Evolutionary conservation across 1,140 invertebrate species (phyloP).

Genomic region (Ephestia elutella): DNA sequence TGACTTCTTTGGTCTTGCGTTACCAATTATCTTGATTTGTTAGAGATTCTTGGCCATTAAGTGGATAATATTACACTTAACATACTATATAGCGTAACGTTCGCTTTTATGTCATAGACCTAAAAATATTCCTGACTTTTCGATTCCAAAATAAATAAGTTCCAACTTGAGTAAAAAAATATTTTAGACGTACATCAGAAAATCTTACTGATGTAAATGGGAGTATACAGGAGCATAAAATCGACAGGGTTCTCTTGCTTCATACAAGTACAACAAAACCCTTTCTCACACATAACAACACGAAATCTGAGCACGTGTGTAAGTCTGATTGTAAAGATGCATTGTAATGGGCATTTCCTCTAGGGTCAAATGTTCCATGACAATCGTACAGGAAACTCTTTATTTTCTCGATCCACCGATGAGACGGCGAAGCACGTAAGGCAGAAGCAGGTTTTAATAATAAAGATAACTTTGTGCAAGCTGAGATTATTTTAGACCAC

Average conservation of each 20-base stretch:
- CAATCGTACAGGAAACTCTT: slow-evolving; percentile 64
- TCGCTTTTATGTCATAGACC: too few relatives aligned
- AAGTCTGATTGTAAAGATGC: slow-evolving; percentile 31
- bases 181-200: too few relatives aligned
- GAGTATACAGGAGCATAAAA: not conserved
- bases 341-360: slow-evolving; percentile 51
- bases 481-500: not conserved
- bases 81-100: too few relatives aligned
- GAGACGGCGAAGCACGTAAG: slow-evolving; percentile 40
- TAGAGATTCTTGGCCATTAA: not conserved
- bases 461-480: not conserved
- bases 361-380: slow-evolving; percentile 37
- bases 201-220: too few relatives aligned
- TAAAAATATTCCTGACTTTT: too few relatives aligned
- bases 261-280: slow-evolving; percentile 10
- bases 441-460: slow-evolving; percentile 8
- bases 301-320: slow-evolving; percentile 38
- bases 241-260: slow-evolving; percentile 4
- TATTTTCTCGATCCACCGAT: slow-evolving; percentile 50
- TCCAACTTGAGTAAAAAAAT: too few relatives aligned
- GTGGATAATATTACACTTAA: too few relatives aligned
- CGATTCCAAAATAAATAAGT: too few relatives aligned
- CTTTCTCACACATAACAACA: slow-evolving; percentile 17
- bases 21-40: slow-evolving; percentile 4
- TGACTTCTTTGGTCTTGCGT: not conserved